Percentiles rank a stretch among this genome's conserved stretches.
These are phyloP conservation scores for Lepilemur ruficaudatus DNA, from an alignment of 2,797 vertebrate genomes.

Conservation along the genomic window DNA sequence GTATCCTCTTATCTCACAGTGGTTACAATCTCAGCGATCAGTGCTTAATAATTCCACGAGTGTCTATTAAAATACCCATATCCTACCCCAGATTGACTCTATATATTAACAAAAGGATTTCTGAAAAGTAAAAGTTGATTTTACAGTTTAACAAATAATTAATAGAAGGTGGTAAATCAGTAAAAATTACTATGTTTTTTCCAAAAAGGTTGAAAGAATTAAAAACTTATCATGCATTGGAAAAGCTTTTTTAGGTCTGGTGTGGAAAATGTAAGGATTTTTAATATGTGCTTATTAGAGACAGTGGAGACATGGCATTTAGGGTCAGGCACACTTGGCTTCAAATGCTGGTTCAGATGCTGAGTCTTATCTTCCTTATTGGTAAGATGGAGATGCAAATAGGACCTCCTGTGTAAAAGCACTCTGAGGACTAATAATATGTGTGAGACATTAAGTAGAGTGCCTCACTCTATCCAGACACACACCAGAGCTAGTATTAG, in stretches of 20 bases:
- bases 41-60: not conserved
- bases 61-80: not conserved
- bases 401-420: not conserved
- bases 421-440: not conserved
- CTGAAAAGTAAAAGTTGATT: not conserved
- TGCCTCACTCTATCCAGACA: not conserved
- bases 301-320: not conserved
- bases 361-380: not conserved
- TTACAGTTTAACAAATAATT: not conserved
- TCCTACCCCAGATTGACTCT: not conserved
- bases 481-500: too few relatives aligned
- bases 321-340: not conserved
- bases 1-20: not conserved
- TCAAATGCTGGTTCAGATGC: not conserved
- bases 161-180: not conserved
- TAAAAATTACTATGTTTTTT: not conserved
- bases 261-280: not conserved
- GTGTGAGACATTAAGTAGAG: not conserved
- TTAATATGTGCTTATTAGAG: not conserved
- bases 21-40: not conserved
- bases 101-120: not conserved
- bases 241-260: not conserved
- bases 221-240: not conserved
- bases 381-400: not conserved
- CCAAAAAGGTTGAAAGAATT: not conserved